These are phyloP conservation scores for Dimorphilus gyrociliatus DNA, from an alignment of 2,888 invertebrate species.

Conservation along the genomic window DNA sequence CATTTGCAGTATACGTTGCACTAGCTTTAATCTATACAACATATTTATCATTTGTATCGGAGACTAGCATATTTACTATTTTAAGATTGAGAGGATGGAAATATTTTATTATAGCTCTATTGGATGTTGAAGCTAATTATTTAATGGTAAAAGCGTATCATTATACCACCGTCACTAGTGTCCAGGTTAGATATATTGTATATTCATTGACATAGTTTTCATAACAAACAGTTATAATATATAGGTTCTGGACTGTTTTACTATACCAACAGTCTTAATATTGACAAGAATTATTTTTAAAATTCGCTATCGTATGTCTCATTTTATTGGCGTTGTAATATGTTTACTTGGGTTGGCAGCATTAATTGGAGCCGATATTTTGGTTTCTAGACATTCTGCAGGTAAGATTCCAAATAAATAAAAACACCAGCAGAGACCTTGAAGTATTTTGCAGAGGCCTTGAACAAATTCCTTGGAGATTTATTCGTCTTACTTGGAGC, in stretches of 20 bases:
- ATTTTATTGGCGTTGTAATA: slow-evolving; percentile 59
- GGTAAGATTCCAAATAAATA: too few species aligned
- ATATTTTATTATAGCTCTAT: slow-evolving; percentile 54
- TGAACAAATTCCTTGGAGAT: slow-evolving; percentile 63
- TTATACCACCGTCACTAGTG: slow-evolving; percentile 54
- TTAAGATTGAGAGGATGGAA: slow-evolving; percentile 57
- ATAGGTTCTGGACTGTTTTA: slow-evolving; percentile 67
- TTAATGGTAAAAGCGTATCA: slow-evolving; percentile 63
- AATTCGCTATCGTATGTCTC: slow-evolving; percentile 55
- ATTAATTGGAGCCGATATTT: slow-evolving; percentile 64
- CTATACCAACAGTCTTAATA: slow-evolving; percentile 61
- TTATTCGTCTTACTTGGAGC: slow-evolving; percentile 63
- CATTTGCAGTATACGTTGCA: slow-evolving; percentile 59
- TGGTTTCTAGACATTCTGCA: too few species aligned
- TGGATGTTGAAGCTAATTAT: slow-evolving; percentile 74
- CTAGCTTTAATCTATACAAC: slow-evolving; percentile 60
- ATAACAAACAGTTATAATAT: slow-evolving; percentile 18
- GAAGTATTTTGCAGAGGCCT: slow-evolving; percentile 38
- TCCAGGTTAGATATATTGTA: slow-evolving; percentile 44
- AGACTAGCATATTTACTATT: slow-evolving; percentile 47
- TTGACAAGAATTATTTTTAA: slow-evolving; percentile 60
- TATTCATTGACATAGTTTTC: slow-evolving; percentile 1
- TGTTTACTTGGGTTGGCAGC: slow-evolving; percentile 66
- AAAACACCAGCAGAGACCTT: slow-evolving; percentile 5
- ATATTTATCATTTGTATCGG: slow-evolving; percentile 48